phyloP scores from a whole-genome alignment of 2,113 vertebrate species.

The Hippolais icterina region DNA sequence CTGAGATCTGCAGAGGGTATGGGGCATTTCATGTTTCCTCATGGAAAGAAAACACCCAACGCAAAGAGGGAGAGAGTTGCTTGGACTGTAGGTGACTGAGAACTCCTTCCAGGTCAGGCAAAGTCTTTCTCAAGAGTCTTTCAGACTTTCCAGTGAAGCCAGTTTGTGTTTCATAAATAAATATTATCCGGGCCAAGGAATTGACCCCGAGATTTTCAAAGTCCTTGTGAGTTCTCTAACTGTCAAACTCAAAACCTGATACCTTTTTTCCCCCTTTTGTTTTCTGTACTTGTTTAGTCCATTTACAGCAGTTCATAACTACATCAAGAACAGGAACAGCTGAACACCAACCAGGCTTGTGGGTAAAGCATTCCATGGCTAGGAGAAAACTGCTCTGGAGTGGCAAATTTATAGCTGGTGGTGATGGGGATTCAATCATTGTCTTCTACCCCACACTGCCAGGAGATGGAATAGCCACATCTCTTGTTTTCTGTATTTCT shows the following conservation, averaged over 20 bases:
- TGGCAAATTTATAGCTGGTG: not conserved
- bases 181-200: not conserved
- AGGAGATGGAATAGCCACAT: not conserved
- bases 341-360: not conserved
- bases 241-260: not conserved
- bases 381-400: not conserved
- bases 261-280: not conserved
- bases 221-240: not conserved
- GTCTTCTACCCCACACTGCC: not conserved
- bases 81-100: not conserved
- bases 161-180: not conserved
- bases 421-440: not conserved
- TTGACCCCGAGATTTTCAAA: not conserved
- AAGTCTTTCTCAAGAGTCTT: not conserved
- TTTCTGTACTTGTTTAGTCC: not conserved
- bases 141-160: not conserved
- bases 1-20: rapidly evolving
- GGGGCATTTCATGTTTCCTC: rapidly evolving
- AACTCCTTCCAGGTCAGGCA: not conserved
- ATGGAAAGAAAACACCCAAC: not conserved
- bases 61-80: not conserved
- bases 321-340: not conserved
- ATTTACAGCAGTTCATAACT: not conserved
- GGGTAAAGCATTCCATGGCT: not conserved
- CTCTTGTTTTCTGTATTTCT: not conserved